Percentiles rank a stretch among this genome's conserved stretches.
Evolutionary conservation across 2,113 vertebrate genomes (phyloP).

Genomic region (Misgurnus mizolepis): DNA sequence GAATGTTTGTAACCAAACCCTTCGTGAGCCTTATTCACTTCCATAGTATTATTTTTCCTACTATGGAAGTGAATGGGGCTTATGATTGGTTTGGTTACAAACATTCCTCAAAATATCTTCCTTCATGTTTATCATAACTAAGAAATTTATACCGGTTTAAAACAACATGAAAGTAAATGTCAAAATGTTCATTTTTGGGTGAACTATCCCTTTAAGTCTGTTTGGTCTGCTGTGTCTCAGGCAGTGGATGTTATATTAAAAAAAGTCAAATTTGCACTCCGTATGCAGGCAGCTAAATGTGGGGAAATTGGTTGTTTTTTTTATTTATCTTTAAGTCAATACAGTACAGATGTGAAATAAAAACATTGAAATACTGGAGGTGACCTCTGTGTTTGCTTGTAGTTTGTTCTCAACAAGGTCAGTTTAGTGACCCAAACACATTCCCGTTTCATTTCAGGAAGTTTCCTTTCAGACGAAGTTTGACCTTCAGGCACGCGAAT

Average conservation of each 20-base stretch:
- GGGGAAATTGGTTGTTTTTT: conserved; percentile 13
- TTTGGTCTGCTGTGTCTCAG: conserved; percentile 33
- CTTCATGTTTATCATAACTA: no score
- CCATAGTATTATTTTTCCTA: no score
- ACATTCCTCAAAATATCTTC: no score
- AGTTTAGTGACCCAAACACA: not conserved
- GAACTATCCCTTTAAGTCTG: conserved; percentile 5
- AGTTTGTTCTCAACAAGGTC: conserved; percentile 19
- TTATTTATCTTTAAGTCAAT: conserved; percentile 31
- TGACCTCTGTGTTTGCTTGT: not conserved
- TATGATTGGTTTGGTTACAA: no score
- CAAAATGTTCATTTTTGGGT: no score
- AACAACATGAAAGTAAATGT: no score
- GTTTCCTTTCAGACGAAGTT: not conserved
- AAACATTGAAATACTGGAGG: conserved; percentile 32
- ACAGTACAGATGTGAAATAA: conserved; percentile 47
- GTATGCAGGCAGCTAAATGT: conserved; percentile 53
- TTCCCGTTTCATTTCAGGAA: not conserved
- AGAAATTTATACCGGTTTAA: no score
- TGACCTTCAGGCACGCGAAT: conserved; percentile 14
- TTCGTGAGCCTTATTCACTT: no score
- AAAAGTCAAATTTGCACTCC: conserved; percentile 45
- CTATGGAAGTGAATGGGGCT: no score
- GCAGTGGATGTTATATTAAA: conserved; percentile 22
- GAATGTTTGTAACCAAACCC: no score